Evolutionary conservation across 2,113 vertebrate species (phyloP), one percentile per base, ranked within the genome.

Genomic region (Origma solitaria): DNA sequence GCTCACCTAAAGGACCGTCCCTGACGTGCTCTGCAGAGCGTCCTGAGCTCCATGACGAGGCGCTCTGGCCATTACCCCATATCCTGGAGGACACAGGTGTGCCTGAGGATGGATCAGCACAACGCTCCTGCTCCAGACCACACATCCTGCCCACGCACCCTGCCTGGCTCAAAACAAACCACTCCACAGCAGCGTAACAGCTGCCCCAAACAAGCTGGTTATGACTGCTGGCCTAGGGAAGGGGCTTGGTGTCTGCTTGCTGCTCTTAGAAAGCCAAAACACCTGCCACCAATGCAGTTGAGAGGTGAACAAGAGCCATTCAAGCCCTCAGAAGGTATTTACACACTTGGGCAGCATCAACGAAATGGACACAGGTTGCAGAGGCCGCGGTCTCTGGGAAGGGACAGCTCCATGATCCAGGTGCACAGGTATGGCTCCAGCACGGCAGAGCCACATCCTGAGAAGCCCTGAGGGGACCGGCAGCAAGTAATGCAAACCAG

Each of bases 361-460:
- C 23, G 45, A 24, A 51, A 79, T 21, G 0, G 60, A 75, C 6
- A 30, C 21, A 20, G 60, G 71, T 5, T 2, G 3, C 78, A 61
- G 78, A 57, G 51, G 57, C 44, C 0, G 0, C 23, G 31, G 35
- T 40, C 27, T 49, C 18, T 64, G 82, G 17, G 47, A 60, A 0
- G 2, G 88, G 75, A 35, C 45, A 27, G 82, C 13, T 57, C 37
- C 1, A 3, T 13, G 35, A 30, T 27, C 44, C 33, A 19, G 53
- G 33, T 3, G 24, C 25, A 30, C 0, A 2, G 33, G 54, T n/a
- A n/a, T 0, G 10, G 50, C 11, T 0, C n/a, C n/a, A 2, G 68
- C 60, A 31, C 40, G 45, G 53, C 57, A 56, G 57, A 71, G 66
- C 40, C 30, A 6, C 0, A 3, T 31, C 25, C 57, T 27, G 25